Evolutionary conservation across 2,888 invertebrate species (phyloP).

Genomic region (Drosophila anceps): DNA sequence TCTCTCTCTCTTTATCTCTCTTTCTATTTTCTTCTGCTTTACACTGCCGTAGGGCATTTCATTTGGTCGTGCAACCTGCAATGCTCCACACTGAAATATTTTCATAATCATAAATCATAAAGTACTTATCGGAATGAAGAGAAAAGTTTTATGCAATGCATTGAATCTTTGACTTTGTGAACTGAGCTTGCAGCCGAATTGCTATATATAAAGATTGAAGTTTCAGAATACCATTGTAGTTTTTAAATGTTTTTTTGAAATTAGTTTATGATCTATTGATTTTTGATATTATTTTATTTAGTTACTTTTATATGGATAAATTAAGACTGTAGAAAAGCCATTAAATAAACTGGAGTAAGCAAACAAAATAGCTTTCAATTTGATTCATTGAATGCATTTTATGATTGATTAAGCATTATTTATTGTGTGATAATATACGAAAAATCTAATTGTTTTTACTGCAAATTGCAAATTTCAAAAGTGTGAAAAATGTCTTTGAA

Average conservation of each 20-base stretch:
- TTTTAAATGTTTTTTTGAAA: not conserved
- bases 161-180: slow-evolving; percentile 23
- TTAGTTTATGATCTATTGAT: not conserved
- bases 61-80: slow-evolving; percentile 39
- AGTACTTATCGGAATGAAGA: slow-evolving; percentile 27
- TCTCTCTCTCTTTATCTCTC: too few relatives aligned
- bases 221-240: not conserved
- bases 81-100: slow-evolving; percentile 13
- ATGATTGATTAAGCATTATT: not conserved
- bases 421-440: not conserved
- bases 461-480: too few relatives aligned
- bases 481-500: too few relatives aligned
- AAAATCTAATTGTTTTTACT: too few relatives aligned
- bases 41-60: slow-evolving; percentile 26
- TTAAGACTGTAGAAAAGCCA: too few relatives aligned
- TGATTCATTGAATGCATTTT: not conserved
- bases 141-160: slow-evolving; percentile 17
- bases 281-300: not conserved
- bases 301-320: not conserved
- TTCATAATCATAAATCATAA: slow-evolving; percentile 51
- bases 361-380: not conserved
- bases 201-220: not conserved
- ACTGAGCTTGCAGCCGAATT: not conserved
- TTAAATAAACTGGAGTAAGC: not conserved
- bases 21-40: not conserved